These are phyloP conservation scores for Listrodromus nycthemerus DNA, from an alignment of 2,888 invertebrate genomes.

Conservation along the genomic window DNA sequence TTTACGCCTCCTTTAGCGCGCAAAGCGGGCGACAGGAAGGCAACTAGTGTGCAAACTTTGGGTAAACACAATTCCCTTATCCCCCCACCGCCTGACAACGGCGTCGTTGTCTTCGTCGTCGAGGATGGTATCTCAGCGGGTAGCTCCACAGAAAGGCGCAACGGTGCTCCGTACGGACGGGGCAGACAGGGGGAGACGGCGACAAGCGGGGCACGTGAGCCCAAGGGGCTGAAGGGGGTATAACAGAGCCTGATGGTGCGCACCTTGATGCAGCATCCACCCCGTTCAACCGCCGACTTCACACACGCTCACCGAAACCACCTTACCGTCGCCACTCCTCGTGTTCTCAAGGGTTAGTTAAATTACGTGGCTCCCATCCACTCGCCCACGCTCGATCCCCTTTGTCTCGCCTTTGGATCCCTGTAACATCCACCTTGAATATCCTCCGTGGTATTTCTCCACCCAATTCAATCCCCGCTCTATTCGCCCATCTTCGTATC, in stretches of 20 bases:
- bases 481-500: not conserved
- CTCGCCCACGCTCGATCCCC: constrained; percentile 7
- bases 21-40: constrained; percentile 76
- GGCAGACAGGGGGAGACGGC: no score
- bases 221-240: no score
- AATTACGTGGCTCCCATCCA: constrained; percentile 28
- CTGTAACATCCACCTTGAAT: not conserved
- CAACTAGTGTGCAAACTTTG: constrained; percentile 82
- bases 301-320: constrained; percentile 31
- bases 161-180: not conserved
- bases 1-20: constrained; percentile 79
- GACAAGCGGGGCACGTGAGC: no score
- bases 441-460: not conserved
- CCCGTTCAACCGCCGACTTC: constrained; percentile 51
- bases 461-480: no score
- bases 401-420: constrained; percentile 21
- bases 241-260: constrained; percentile 15
- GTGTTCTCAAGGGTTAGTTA: constrained; percentile 45
- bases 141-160: constrained; percentile 3
- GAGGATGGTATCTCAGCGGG: constrained; percentile 12
- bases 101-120: constrained; percentile 25
- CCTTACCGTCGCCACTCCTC: constrained; percentile 7
- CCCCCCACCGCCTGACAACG: constrained; percentile 57
- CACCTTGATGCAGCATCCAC: constrained; percentile 56
- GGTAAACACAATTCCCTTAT: constrained; percentile 83